Evolutionary conservation across 2,113 vertebrate genomes (phyloP), one percentile per base, ranked within the genome.

Genomic region (Hypomesus transpacificus): DNA sequence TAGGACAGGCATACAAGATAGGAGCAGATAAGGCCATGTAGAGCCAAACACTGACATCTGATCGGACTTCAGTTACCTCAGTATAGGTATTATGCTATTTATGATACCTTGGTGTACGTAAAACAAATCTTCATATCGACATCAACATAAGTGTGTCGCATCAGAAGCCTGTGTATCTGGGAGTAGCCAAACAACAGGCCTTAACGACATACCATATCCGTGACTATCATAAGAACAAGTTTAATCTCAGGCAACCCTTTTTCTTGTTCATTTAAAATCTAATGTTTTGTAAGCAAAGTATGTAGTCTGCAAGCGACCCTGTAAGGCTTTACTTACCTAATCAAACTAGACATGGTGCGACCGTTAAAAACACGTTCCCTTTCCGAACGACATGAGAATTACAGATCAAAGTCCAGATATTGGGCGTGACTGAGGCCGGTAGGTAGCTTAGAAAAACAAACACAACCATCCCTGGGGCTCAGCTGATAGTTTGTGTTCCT

Each of bases 341-440:
- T 46, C 39, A 28, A 80, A 11, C 76, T 80, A 80, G 79, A 82
- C 75, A 80, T 82, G 70, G 18, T 64, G 73, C 65, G 57, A 73
- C 39, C 9, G 39, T 53, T 68, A 74, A 60, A 57, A 84, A 79
- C 26, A 52, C 65, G 53, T 82, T 84, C 79, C 66, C 78, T 75
- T 63, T 74, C 65, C 9, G 66, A 82, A 79, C 28, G 9, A 68
- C 73, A 82, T 70, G 75, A 76, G 50, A 28, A 39, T 63, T 66
- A 46, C 20, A 72, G 82, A 83, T 86, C 85, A 86, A 89, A 87
- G 88, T 90, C 84, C 78, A 81, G 52, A 64, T 31, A 31, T n/a
- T 4, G 14, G 74, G 69, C 68, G 62, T 71, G 7, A 34, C 71
- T 66, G 64, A 73, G 69, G 26, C 51, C 73, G 22, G 57, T 61